Percentiles rank a stretch among this genome's conserved stretches.
These are phyloP conservation scores for Cinclus cinclus DNA, from an alignment of 2,113 vertebrate species.

Conservation along the genomic window DNA sequence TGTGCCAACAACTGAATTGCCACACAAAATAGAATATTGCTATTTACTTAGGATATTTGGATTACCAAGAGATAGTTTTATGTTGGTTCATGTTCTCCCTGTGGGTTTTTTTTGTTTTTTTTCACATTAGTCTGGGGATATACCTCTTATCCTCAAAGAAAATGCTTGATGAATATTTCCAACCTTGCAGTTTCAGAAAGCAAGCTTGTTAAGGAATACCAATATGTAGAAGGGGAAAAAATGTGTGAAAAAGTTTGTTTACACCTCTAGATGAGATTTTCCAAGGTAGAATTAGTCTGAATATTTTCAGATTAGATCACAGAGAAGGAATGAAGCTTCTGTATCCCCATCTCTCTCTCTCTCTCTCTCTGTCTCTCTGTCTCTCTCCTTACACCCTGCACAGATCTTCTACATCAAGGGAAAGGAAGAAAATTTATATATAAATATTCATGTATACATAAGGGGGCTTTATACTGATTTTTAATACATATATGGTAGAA, in stretches of 20 bases:
- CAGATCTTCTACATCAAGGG: not conserved
- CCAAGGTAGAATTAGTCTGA: not conserved
- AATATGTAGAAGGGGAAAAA: not conserved
- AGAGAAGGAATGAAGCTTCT: not conserved
- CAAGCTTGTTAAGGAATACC: not conserved
- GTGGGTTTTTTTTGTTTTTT: not conserved
- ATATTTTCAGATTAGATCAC: not conserved
- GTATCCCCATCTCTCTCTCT: no score
- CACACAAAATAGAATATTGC: not conserved
- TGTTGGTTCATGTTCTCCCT: not conserved
- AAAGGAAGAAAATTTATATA: not conserved
- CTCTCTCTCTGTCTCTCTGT: no score
- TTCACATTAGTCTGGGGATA: not conserved
- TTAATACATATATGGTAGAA: not conserved
- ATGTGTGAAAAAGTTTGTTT: not conserved
- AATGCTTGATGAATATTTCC: not conserved
- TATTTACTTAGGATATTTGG: not conserved
- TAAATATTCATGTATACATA: no score
- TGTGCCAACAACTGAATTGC: not conserved
- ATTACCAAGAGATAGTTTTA: not conserved
- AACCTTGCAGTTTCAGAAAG: not conserved
- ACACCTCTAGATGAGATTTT: not conserved
- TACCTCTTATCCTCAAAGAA: not conserved
- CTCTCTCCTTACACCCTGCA: rapidly evolving
- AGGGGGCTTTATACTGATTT: not conserved